Evolutionary conservation across 2,888 invertebrate genomes (phyloP), one percentile per base, ranked within the genome.

Genomic region (Chromoteleia sp.): DNA sequence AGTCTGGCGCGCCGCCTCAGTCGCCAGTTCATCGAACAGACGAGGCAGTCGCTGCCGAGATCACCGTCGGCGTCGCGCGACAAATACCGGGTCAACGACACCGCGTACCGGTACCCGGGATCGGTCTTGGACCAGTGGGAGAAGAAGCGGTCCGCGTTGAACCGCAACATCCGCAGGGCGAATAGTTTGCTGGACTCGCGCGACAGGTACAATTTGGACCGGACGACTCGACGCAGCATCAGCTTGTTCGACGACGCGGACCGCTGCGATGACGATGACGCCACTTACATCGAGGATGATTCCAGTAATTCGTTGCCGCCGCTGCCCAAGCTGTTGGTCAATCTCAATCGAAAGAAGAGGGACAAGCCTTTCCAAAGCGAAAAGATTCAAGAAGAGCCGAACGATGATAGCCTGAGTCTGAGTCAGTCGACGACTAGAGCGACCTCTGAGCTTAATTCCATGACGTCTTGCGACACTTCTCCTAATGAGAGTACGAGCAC

Each of bases 1-100:
- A 88, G 90, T 75, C 78, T 92, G 75, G 89, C 92, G 36, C 87
- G 89, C 10, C 85, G 92, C 7, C 80, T 92, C 81, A 90, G 90
- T 76, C 87, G 89, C 8, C 90, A 90, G 45, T 89, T 91, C 78
- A 88, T 89, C 84, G 91, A 91, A 78, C 88, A 89, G 70, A 89
- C 89, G 10, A 84, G 90, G n/a, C 89, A 88, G 45, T 85, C 89
- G 0, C 71, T 89, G 56, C 88, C 89, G 2, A 81, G 89, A 12
- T 90, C 91, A 5, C 88, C 88, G 0, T 90, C 90, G 4, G 82
- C 87, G 50, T 84, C 89, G 0, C 87, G 88, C 4, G 91, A 89
- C 17, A 56, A 73, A 12, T 52, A 67, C 73, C 50, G 70, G n/a
- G 63, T 73, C 14, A 74, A 14, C 59, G 76, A 52, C 7, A 10